Evolutionary conservation across 30 jellyfish, hydroid and myxozoan genomes (phyloP).

Genomic region (Aurelia coerulea): DNA sequence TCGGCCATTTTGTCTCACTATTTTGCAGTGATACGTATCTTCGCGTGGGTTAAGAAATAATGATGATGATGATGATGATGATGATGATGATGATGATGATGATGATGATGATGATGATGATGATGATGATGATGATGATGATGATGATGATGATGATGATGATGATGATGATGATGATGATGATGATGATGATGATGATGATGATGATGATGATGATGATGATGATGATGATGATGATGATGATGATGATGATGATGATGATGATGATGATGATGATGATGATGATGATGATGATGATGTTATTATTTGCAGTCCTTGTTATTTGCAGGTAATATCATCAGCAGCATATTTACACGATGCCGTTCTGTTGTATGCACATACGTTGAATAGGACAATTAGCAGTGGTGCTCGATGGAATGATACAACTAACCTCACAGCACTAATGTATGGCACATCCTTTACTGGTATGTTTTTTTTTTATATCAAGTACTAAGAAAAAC

Average conservation of each 20-base stretch:
- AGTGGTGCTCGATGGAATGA: slow-evolving; percentile 41
- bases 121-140: slow-evolving; percentile 21
- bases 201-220: slow-evolving; percentile 18
- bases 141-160: slow-evolving; percentile 28
- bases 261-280: slow-evolving; percentile 14
- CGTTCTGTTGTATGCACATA: slow-evolving; percentile 75
- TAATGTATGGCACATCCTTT: slow-evolving; percentile 30
- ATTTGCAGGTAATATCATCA: slow-evolving; percentile 61
- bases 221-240: slow-evolving; percentile 20
- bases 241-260: slow-evolving; percentile 14
- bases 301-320: background rate
- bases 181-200: slow-evolving; percentile 26
- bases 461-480: slow-evolving; percentile 34
- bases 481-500: too few species aligned
- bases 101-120: slow-evolving; percentile 37
- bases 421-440: slow-evolving; percentile 2
- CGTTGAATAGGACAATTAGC: slow-evolving; percentile 70
- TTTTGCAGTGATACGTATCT: too few species aligned
- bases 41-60: too few species aligned
- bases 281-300: slow-evolving; percentile 24
- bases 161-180: slow-evolving; percentile 18
- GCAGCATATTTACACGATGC: slow-evolving; percentile 92
- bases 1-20: too few species aligned
- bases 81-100: slow-evolving; percentile 29
- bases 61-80: slow-evolving; percentile 12